phyloP scores from a whole-genome alignment of 2,888 invertebrate species.

The Xanthia icteritia region DNA sequence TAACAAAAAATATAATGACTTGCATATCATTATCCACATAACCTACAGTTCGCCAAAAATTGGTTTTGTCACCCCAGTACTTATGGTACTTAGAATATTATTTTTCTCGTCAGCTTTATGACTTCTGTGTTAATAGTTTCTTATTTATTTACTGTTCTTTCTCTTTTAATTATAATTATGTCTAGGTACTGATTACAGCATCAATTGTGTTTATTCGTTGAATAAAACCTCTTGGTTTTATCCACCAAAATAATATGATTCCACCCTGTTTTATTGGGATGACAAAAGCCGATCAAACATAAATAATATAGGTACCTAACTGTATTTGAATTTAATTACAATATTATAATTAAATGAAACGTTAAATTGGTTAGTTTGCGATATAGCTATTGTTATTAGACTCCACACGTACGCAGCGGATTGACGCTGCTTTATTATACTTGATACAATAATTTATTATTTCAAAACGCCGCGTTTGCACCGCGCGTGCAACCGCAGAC shows the following conservation, averaged over 20 bases:
- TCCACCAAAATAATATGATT: neutral
- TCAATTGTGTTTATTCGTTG: conserved; percentile 21
- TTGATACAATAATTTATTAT: conserved; percentile 31
- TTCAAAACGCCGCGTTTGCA: conserved; percentile 12
- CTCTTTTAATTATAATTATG: conserved; percentile 10
- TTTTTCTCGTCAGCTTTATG: conserved; percentile 31
- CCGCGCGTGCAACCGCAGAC: conserved; percentile 17
- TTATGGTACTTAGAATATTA: conserved; percentile 14
- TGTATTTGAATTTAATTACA: conserved; percentile 57
- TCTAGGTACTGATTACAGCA: conserved; percentile 17
- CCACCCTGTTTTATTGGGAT: conserved; percentile 46
- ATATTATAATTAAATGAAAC: conserved; percentile 53
- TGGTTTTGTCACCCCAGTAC: conserved; percentile 62
- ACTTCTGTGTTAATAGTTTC: conserved; percentile 52
- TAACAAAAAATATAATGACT: conserved; percentile 68
- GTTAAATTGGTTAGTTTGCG: conserved; percentile 56
- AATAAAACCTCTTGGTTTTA: conserved; percentile 9
- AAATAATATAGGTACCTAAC: conserved; percentile 33
- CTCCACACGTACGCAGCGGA: conserved; percentile 22
- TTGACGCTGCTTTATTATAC: conserved; percentile 15
- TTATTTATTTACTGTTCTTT: conserved; percentile 42
- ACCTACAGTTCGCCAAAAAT: conserved; percentile 53
- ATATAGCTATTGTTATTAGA: conserved; percentile 57
- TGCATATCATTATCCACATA: conserved; percentile 66
- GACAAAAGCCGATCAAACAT: conserved; percentile 56